Base-by-base conservation (phyloP, 2,888 invertebrate genomes). In the Drosophila silvestris region DNA sequence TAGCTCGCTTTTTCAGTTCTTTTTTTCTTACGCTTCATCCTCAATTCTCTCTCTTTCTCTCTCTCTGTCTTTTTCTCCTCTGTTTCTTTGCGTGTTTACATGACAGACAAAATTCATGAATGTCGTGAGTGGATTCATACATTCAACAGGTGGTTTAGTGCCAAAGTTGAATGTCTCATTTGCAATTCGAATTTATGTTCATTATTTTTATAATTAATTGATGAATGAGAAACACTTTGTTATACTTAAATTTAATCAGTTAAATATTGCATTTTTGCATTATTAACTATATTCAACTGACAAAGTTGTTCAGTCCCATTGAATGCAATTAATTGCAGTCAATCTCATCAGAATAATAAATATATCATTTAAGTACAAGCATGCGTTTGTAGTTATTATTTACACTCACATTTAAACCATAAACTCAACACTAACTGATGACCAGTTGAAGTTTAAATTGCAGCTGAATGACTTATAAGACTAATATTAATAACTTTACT, bases 1-100 rank as follows among this genome's bases (percentile, higher is more conserved):
- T 83, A 79, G 86, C 82, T 71, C 68, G 73, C 83, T 30, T 57
- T 83, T 70, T 70, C 56, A 74, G 82, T 10, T 41, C 22, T 22
- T 44, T 47, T 47, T 26, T 47, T 16, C 26, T 0, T 22, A 74
- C 77, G 70, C 26, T 32, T 22, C 9, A 5, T 28, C 28, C 26
- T 5, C 28, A 5, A n/a, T 32, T 37, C 1, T 14, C 9, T 33
- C 19, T 26, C 22, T 37, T 52, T 52, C 35, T n/a, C 41, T 63
- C 51, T 50, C 28, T 71, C 30, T 70, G 47, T 59, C 51, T 63
- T 62, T 70, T 54, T 76, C 56, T 72, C 58, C 65, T 70, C 56
- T 76, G 64, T 70, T 65, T 67, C 44, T 57, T 56, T 60, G 30
- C 74, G 53, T 83, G 70, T 85, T 74, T 77, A 67, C 79, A 72